A percentile compares a stretch with the other conserved stretches of the same genome.
Evolutionary conservation across 1,140 invertebrate species (phyloP).

Genomic region (Chelonus insularis): DNA sequence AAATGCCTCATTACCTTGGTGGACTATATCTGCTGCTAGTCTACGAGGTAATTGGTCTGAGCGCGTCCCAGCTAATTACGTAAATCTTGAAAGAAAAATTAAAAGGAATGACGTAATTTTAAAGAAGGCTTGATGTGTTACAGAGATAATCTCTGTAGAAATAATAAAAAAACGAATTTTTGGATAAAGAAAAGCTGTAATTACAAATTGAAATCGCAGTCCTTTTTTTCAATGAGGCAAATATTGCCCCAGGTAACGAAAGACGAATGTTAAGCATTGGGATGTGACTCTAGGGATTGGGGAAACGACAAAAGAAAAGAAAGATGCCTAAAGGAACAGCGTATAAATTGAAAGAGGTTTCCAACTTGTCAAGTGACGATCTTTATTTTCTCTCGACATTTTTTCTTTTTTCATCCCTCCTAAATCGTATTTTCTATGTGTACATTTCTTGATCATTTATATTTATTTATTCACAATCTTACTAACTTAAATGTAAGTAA

Average conservation of each 20-base stretch:
- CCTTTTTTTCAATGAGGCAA: neutral
- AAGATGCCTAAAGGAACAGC: constrained; percentile 46
- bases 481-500: neutral
- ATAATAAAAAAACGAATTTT: neutral
- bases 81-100: neutral
- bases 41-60: constrained; percentile 3
- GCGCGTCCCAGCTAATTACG: constrained; percentile 34
- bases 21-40: neutral
- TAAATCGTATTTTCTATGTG: constrained; percentile 29
- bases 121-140: neutral
- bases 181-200: constrained; percentile 1
- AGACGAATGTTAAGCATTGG: neutral
- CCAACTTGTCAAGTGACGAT: constrained; percentile 54
- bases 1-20: constrained; percentile 43
- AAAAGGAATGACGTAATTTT: neutral
- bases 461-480: constrained; percentile 48
- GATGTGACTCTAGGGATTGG: constrained; percentile 10
- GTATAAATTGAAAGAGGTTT: constrained; percentile 57
- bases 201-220: constrained; percentile 20
- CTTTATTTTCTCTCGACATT: constrained; percentile 12
- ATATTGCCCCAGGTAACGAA: constrained; percentile 14
- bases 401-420: no score
- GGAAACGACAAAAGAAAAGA: constrained; percentile 24
- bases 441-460: constrained; percentile 39
- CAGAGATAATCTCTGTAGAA: neutral